Conservation (phyloP, 2,113 vertebrate genomes). For the Patagioenas fasciata region DNA sequence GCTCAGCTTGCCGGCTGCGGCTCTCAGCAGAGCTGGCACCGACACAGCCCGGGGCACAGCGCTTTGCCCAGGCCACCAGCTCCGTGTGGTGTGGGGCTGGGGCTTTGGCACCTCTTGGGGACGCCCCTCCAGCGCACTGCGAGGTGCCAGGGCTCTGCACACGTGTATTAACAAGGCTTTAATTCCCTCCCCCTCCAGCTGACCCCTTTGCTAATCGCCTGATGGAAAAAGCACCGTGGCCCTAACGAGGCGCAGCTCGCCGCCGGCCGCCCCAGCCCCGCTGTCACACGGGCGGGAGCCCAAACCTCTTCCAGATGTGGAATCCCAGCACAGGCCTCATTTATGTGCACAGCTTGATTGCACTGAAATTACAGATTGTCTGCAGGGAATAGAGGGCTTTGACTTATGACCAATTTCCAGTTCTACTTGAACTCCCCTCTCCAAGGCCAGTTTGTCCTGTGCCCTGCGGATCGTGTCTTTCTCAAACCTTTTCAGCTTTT, state of each 20-base stretch:
- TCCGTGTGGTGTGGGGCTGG: rapidly evolving
- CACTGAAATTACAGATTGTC: slow-evolving; percentile 68
- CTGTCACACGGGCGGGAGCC: slow-evolving; percentile 63
- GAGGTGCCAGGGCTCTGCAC: background rate
- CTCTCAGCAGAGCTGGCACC: background rate
- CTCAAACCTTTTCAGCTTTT: background rate
- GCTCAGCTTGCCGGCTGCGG: rapidly evolving
- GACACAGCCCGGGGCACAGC: rapidly evolving
- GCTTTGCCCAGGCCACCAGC: background rate
- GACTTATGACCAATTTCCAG: slow-evolving; percentile 68
- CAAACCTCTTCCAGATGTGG: slow-evolving; percentile 75
- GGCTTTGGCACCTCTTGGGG: rapidly evolving
- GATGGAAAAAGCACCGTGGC: slow-evolving; percentile 34
- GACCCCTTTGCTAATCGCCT: slow-evolving; percentile 33
- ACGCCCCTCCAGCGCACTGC: rapidly evolving
- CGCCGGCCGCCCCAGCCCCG: background rate
- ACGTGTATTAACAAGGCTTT: background rate
- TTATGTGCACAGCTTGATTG: slow-evolving; percentile 68
- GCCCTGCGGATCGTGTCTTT: background rate
- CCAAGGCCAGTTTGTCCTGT: background rate
- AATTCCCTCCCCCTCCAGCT: background rate
- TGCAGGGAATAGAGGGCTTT: slow-evolving; percentile 62
- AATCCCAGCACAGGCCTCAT: slow-evolving; percentile 64
- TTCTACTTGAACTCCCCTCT: slow-evolving; percentile 51
- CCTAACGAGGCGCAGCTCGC: slow-evolving; percentile 24